Evolutionary conservation across 1,140 invertebrate genomes (phyloP).

Genomic region (Drosophila kikkawai): DNA sequence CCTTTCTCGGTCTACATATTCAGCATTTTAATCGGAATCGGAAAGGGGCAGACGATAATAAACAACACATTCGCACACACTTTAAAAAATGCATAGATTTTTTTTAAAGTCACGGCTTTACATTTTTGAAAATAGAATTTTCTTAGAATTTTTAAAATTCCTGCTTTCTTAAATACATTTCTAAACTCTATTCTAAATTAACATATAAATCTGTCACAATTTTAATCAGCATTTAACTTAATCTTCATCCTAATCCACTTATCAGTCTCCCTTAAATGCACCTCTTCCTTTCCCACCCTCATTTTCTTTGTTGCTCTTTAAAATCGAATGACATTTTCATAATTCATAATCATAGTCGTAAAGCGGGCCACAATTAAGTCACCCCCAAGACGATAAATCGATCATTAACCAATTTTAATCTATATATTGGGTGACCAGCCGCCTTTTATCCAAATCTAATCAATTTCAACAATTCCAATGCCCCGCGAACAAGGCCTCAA

Average conservation of each 20-base stretch:
- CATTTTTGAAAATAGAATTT: too few relatives aligned
- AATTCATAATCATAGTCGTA: conserved; percentile 53
- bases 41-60: neutral
- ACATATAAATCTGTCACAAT: too few relatives aligned
- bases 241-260: conserved; percentile 40
- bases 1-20: conserved; percentile 7
- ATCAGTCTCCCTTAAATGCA: conserved; percentile 9
- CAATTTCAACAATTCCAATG: conserved; percentile 34
- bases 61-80: neutral
- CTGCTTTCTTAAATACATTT: neutral
- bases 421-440: conserved; percentile 68
- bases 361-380: conserved; percentile 33
- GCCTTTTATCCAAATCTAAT: conserved; percentile 83
- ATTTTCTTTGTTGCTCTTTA: too few relatives aligned
- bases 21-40: neutral
- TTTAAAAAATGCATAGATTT: neutral
- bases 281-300: neutral
- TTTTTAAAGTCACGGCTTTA: neutral
- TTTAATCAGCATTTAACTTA: neutral
- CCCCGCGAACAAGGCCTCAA: neutral
- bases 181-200: neutral
- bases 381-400: conserved; percentile 55
- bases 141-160: too few relatives aligned
- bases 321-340: conserved; percentile 24
- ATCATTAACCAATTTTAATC: conserved; percentile 67